Conservation (phyloP, 2,888 invertebrate genomes). For the Eustalomyia histrio region DNA sequence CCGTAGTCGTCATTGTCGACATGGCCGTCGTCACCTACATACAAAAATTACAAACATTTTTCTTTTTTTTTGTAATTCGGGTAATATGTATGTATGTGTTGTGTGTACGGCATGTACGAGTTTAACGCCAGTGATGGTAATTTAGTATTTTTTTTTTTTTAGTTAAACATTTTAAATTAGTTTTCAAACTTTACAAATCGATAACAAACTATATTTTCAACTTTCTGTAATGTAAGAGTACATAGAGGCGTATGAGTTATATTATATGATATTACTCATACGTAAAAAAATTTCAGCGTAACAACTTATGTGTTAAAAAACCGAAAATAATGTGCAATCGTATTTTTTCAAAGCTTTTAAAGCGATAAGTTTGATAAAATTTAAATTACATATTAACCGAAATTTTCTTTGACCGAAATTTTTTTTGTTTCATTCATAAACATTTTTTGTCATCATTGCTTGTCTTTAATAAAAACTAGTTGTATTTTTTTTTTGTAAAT, state of each 20-base stretch:
- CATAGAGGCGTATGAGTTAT: too few relatives aligned
- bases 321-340: too few relatives aligned
- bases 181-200: background rate
- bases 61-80: background rate
- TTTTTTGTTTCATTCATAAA: too few relatives aligned
- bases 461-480: constrained; percentile 9
- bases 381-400: too few relatives aligned
- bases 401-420: too few relatives aligned
- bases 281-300: background rate
- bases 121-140: background rate
- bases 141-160: background rate
- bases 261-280: too few relatives aligned
- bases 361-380: too few relatives aligned
- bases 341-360: too few relatives aligned
- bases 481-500: constrained; percentile 17
- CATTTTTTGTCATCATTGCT: background rate
- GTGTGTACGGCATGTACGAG: background rate
- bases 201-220: background rate
- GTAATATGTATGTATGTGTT: background rate
- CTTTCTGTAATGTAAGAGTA: too few relatives aligned
- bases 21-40: background rate
- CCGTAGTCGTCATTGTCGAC: background rate
- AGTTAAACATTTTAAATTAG: background rate
- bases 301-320: too few relatives aligned
- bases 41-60: background rate